Percentiles rank a stretch among this genome's conserved stretches.
These are phyloP conservation scores for Mythimna pallens DNA, from an alignment of 2,888 invertebrate species.

Conservation along the genomic window DNA sequence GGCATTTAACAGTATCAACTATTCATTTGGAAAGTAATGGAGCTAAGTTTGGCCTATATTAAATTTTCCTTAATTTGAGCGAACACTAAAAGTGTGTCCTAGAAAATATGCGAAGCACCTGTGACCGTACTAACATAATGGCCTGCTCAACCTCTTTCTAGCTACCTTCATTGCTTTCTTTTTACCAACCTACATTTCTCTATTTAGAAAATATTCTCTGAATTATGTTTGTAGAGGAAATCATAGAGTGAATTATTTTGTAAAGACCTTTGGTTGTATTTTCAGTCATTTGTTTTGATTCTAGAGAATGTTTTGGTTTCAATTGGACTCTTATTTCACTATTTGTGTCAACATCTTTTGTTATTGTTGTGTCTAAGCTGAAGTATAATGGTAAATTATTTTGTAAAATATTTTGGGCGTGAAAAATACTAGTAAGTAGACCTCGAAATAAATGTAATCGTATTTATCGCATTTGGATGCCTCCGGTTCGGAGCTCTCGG, in stretches of 20 bases:
- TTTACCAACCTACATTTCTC: neutral
- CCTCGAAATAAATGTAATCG: neutral
- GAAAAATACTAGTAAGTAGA: neutral
- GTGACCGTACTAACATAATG: slow-evolving; percentile 44
- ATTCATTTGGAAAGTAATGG: slow-evolving; percentile 1
- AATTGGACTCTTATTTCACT: neutral
- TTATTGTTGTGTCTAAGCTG: neutral
- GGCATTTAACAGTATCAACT: neutral
- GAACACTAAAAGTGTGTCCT: slow-evolving; percentile 47
- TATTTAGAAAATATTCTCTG: slow-evolving; percentile 25
- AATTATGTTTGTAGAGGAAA: slow-evolving; percentile 2
- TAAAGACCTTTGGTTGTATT: neutral
- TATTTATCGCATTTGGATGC: too few relatives aligned
- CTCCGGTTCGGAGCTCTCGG: too few relatives aligned
- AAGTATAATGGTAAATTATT: neutral
- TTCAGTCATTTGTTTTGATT: neutral
- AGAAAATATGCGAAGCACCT: slow-evolving; percentile 57
- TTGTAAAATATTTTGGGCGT: neutral
- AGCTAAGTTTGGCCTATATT: slow-evolving; percentile 18
- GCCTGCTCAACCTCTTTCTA: slow-evolving; percentile 27
- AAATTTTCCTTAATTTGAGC: slow-evolving; percentile 41
- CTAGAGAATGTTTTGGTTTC: neutral
- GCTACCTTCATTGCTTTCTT: slow-evolving; percentile 2
- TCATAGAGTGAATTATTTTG: neutral
- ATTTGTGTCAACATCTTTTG: neutral